A percentile compares a stretch with the other conserved stretches of the same genome.
Evolutionary conservation across 2,888 invertebrate genomes (phyloP).

Genomic region (Caenorhabditis sp.): DNA sequence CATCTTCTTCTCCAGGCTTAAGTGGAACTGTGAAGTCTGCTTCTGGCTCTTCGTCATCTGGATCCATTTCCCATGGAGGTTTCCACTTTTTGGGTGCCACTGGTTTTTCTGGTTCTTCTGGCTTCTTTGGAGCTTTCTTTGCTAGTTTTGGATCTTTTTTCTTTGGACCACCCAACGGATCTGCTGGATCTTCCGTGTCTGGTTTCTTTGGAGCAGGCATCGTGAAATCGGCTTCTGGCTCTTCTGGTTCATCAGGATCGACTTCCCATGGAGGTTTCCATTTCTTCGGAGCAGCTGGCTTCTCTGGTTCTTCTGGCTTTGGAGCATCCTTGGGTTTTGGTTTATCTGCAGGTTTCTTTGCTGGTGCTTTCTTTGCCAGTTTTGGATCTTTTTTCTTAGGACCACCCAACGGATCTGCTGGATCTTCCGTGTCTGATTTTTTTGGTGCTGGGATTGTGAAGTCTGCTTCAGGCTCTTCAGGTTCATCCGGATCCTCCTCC

Average conservation of each 20-base stretch:
- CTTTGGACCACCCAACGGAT: conserved; percentile 61
- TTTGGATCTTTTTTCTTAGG: conserved; percentile 66
- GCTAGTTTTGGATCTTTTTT: conserved; percentile 59
- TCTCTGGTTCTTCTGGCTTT: conserved; percentile 40
- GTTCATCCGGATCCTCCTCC: conserved; percentile 57
- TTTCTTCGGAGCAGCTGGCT: conserved; percentile 59
- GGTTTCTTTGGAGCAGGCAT: conserved; percentile 53
- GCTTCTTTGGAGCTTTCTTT: conserved; percentile 42
- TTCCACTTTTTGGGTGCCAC: conserved; percentile 58
- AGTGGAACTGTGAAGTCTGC: conserved; percentile 64
- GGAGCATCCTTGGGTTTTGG: conserved; percentile 41
- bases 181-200: conserved; percentile 69
- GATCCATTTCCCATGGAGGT: conserved; percentile 61
- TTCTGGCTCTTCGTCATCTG: conserved; percentile 68
- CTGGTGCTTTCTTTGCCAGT: conserved; percentile 47
- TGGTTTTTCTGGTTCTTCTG: conserved; percentile 47
- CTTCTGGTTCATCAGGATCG: conserved; percentile 42
- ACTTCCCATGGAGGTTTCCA: conserved; percentile 66
- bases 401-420: conserved; percentile 59
- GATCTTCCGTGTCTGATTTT: conserved; percentile 60
- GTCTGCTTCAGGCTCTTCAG: conserved; percentile 56
- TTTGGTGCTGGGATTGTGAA: conserved; percentile 55
- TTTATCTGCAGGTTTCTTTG: conserved; percentile 39
- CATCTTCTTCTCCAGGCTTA: conserved; percentile 58
- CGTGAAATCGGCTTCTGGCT: conserved; percentile 54